These are phyloP conservation scores for Anser cygnoides DNA, from an alignment of 2,113 vertebrate genomes.

Conservation along the genomic window DNA sequence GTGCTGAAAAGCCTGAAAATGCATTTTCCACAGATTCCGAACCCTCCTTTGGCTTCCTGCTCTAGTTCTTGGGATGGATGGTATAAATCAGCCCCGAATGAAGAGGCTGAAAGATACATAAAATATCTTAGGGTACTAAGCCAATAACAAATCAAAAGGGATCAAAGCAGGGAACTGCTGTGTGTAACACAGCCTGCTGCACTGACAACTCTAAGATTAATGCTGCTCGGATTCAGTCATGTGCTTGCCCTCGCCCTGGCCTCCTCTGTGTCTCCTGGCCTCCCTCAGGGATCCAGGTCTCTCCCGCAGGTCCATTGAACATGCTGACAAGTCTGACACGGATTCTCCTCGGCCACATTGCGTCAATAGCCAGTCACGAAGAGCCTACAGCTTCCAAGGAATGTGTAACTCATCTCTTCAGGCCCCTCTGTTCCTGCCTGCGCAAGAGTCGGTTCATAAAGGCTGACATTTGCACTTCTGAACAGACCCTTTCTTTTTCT, in stretches of 20 bases:
- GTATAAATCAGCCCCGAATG: not conserved
- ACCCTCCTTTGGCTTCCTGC: not conserved
- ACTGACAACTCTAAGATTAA: not conserved
- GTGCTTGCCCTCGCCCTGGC: not conserved
- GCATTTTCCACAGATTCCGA: not conserved
- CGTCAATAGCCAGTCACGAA: not conserved
- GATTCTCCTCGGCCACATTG: accelerated
- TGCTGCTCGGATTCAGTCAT: not conserved
- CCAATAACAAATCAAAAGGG: not conserved
- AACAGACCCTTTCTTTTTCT: not conserved
- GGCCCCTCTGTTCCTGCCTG: not conserved
- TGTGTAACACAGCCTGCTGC: not conserved
- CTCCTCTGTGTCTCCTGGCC: not conserved
- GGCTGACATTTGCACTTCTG: not conserved
- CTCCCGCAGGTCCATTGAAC: accelerated
- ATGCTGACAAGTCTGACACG: not conserved
- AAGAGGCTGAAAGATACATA: not conserved
- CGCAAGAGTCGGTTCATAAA: not conserved
- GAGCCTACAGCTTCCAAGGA: not conserved
- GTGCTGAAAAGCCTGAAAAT: not conserved
- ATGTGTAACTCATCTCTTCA: not conserved
- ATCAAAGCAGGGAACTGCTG: not conserved
- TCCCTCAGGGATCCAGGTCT: not conserved
- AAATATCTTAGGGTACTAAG: not conserved
- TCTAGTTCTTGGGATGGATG: not conserved